Conservation (phyloP, 2,797 vertebrate genomes). For the Semotilus atromaculatus region DNA sequence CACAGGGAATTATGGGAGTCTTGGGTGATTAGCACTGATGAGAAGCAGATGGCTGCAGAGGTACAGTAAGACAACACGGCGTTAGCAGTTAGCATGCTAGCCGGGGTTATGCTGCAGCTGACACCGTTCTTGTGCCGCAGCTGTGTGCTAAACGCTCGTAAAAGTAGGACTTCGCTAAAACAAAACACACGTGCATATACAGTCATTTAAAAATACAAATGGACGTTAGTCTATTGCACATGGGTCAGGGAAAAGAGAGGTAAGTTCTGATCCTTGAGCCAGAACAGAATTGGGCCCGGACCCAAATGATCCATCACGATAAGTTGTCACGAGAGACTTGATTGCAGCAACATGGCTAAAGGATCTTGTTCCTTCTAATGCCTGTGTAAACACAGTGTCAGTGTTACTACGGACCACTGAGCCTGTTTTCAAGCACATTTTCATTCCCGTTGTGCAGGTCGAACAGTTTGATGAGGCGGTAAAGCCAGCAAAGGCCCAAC, state of each 20-base stretch:
- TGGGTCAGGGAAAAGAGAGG: constrained; percentile 18
- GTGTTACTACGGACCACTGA: constrained; percentile 23
- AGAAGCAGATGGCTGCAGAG: constrained; percentile 59
- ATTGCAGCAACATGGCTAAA: constrained; percentile 37
- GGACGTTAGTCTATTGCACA: neutral
- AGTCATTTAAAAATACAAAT: neutral
- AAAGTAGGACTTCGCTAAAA: constrained; percentile 28
- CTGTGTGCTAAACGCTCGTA: constrained; percentile 8
- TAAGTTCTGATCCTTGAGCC: constrained; percentile 32
- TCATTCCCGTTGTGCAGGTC: neutral
- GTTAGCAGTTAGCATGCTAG: constrained; percentile 47
- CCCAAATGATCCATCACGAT: constrained; percentile 46
- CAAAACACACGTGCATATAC: neutral
- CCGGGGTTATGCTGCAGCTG: constrained; percentile 8
- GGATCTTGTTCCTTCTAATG: constrained; percentile 37
- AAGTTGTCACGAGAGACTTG: constrained; percentile 46
- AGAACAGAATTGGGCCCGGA: constrained; percentile 28
- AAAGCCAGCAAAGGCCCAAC: neutral
- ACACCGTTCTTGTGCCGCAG: constrained; percentile 18
- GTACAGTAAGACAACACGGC: constrained; percentile 44
- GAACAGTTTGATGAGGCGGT: neutral
- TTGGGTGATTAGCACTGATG: constrained; percentile 63
- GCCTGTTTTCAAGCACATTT: constrained; percentile 15
- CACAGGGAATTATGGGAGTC: constrained; percentile 62
- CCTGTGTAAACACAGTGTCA: constrained; percentile 36